Evolutionary conservation across 2,113 vertebrate species (phyloP).

Genomic region (Fulmarus glacialis): DNA sequence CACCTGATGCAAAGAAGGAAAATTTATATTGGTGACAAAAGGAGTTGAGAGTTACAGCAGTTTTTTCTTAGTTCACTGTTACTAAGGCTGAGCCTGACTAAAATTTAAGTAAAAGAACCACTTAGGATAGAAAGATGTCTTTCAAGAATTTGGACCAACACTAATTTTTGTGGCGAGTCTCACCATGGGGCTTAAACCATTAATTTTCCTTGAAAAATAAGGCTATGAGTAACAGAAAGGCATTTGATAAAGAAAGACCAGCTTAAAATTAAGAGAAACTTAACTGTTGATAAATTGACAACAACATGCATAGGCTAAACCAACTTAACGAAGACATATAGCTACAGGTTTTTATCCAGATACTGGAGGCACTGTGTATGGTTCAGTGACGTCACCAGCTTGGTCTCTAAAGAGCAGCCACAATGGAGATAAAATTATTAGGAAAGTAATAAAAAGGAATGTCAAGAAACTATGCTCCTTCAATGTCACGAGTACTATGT

Average conservation of each 20-base stretch:
- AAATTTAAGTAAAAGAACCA: background rate
- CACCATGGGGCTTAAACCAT: background rate
- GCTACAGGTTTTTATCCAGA: background rate
- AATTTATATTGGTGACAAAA: background rate
- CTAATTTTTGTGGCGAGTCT: background rate
- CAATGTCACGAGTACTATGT: background rate
- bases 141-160: background rate
- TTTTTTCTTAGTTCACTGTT: background rate
- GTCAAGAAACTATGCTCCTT: background rate
- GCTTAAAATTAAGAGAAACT: background rate
- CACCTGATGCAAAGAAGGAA: constrained; percentile 56
- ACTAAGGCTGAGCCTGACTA: background rate
- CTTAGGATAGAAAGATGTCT: background rate
- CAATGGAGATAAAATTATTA: background rate
- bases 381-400: background rate
- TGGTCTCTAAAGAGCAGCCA: background rate
- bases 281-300: background rate
- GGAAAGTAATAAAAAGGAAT: background rate
- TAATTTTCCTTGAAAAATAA: background rate
- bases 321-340: background rate
- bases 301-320: background rate
- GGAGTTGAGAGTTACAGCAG: background rate
- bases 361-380: background rate
- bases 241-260: background rate
- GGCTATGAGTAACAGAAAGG: background rate